Conservation (phyloP, 2,888 invertebrate species). For the Oxycera nigricornis region DNA sequence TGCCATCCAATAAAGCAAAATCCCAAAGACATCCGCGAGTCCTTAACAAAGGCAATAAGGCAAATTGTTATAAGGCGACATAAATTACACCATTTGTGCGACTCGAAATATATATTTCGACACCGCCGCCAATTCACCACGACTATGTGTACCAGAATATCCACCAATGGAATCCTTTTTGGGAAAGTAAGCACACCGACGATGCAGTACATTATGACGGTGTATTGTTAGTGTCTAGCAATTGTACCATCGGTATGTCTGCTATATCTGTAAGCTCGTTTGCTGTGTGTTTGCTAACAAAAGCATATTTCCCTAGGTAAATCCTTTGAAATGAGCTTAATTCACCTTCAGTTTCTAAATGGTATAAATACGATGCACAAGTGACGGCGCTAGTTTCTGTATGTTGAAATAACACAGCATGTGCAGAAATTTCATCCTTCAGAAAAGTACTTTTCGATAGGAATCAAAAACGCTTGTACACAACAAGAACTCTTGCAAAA, state of each 20-base stretch:
- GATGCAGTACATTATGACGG: not conserved
- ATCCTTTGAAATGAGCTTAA: conserved; percentile 46
- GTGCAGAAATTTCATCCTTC: no score
- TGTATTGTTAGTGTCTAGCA: conserved; percentile 14
- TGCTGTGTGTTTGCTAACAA: conserved; percentile 24
- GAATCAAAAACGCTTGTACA: no score
- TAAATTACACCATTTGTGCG: conserved; percentile 47
- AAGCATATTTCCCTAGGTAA: conserved; percentile 46
- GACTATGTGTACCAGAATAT: not conserved
- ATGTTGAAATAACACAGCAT: no score
- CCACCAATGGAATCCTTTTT: conserved; percentile 38
- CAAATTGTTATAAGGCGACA: conserved; percentile 47
- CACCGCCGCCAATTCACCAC: not conserved
- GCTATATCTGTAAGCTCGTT: not conserved
- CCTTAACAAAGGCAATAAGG: conserved; percentile 46
- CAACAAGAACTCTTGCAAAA: no score
- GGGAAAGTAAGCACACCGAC: not conserved
- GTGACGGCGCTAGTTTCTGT: conserved; percentile 12
- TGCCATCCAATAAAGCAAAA: conserved; percentile 34
- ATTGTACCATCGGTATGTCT: conserved; percentile 6
- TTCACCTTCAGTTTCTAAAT: conserved; percentile 31
- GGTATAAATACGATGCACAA: not conserved
- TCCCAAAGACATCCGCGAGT: conserved; percentile 43
- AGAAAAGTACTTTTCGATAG: no score
- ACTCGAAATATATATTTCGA: conserved; percentile 41